Conservation (phyloP, 1,140 invertebrate genomes). For the Brachionus calyciflorus region DNA sequence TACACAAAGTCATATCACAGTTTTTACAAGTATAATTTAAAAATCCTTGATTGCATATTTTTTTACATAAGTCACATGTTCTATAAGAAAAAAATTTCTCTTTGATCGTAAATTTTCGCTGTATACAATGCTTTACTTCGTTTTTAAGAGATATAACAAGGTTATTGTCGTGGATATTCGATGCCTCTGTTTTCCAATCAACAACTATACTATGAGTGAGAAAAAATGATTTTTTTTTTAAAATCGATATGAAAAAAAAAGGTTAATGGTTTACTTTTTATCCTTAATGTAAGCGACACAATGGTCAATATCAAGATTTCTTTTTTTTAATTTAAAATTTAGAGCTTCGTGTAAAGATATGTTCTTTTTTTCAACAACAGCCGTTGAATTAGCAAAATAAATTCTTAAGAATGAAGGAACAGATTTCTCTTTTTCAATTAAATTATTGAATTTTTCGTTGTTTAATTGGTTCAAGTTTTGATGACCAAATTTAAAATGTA, state of each 20-base stretch:
- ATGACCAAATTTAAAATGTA: neutral
- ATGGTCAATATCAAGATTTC: neutral
- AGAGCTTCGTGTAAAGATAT: neutral
- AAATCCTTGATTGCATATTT: neutral
- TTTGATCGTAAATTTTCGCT: neutral
- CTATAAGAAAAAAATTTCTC: neutral
- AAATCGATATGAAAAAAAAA: neutral
- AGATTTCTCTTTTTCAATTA: slow-evolving; percentile 7
- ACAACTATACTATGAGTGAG: neutral
- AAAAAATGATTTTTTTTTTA: neutral
- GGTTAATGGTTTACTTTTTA: neutral
- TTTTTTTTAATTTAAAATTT: neutral
- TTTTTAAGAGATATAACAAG: neutral
- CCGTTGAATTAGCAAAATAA: neutral
- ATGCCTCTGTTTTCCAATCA: neutral
- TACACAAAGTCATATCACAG: neutral
- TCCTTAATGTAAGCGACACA: slow-evolving; percentile 20
- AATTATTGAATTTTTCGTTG: neutral
- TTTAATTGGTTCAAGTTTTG: neutral
- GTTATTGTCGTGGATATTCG: neutral
- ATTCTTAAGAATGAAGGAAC: slow-evolving; percentile 1
- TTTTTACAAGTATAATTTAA: neutral
- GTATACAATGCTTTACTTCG: neutral
- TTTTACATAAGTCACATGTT: neutral
- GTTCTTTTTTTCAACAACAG: slow-evolving; percentile 5